Evolutionary conservation across 2,113 vertebrate genomes (phyloP).

Genomic region (Ctenomys sociabilis): DNA sequence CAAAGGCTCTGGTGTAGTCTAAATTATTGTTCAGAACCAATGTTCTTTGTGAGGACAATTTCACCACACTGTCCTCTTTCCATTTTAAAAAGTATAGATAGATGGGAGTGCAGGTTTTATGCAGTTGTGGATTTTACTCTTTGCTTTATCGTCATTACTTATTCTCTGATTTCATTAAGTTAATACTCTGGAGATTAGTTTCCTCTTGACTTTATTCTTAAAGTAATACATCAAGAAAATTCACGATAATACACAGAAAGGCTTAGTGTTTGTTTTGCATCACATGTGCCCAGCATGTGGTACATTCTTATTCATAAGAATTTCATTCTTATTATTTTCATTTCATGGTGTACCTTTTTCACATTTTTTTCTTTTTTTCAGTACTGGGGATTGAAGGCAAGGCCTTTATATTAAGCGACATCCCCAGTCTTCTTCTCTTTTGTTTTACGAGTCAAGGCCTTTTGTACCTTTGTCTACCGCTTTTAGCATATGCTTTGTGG

Average conservation of each 20-base stretch:
- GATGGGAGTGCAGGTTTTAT: not conserved
- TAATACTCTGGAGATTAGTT: not conserved
- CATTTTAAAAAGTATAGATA: not conserved
- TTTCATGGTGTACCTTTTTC: not conserved
- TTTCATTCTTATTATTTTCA: slow-evolving; percentile 14
- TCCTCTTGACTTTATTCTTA: not conserved
- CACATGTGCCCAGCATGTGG: not conserved
- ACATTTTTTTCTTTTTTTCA: not conserved
- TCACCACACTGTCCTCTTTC: not conserved
- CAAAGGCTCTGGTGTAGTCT: not conserved
- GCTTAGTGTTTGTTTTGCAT: not conserved
- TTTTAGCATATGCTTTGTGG: not conserved
- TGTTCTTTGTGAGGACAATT: not conserved
- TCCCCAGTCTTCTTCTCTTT: not conserved
- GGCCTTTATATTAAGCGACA: not conserved
- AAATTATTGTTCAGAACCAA: not conserved
- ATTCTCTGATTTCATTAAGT: slow-evolving; percentile 27
- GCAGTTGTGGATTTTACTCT: not conserved
- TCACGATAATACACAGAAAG: not conserved
- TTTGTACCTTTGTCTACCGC: not conserved
- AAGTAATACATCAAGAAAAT: not conserved
- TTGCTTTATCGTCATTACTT: not conserved
- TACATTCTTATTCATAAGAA: not conserved
- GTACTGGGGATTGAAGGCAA: not conserved
- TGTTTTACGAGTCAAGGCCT: not conserved